Base-by-base conservation (phyloP, 2,888 invertebrate genomes). In the Malachius bipustulatus region DNA sequence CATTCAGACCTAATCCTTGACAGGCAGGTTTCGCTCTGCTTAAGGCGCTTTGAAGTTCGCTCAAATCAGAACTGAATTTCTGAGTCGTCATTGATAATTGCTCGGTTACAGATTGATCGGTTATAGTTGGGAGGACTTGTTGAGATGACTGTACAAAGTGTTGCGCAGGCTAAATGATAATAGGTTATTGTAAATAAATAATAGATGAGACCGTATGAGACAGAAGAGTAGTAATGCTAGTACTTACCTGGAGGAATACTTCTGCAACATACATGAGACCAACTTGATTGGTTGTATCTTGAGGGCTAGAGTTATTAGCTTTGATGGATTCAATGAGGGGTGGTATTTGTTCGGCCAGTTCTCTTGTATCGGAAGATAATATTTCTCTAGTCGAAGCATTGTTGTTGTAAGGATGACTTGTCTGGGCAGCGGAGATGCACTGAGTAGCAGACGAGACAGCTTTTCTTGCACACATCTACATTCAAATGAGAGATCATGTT, bases 391-490 rank as follows among this genome's bases (percentile, higher is more conserved):
- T 70, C 2, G 64, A 57, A 6, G 62, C 65, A 54, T 83, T 85
- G 32, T 71, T 69, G 57, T 81, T 87, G 60, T 85, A 74, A 14
- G 74, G 73, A 2, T 75, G 73, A 0, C 85, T 87, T 47, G 82
- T 82, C 26, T 88, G 84, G 0, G 90, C 82, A 0, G 93, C 84
- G 1, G 87, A 80, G 44, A 94, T 81, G 49, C 90, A 82, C 57
- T 96, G 94, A 0, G 89, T 90, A 0, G 90, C 89, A 36, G 85
- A 82, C 0, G 88, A 77, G 0, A 88, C 83, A 0, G 89, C 87
- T 48, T 84, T 82, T 44, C 82, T 81, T 0, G 90, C 88, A 44
- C 84, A 83, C 51, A 74, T 71, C 66, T 78, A 63, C 24, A 19
- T 8, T n/a, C n/a, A n/a, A n/a, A n/a, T n/a, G n/a, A n/a, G n/a